Evolutionary conservation across 2,113 vertebrate genomes (phyloP).

Genomic region (Corydoras maculifer): DNA sequence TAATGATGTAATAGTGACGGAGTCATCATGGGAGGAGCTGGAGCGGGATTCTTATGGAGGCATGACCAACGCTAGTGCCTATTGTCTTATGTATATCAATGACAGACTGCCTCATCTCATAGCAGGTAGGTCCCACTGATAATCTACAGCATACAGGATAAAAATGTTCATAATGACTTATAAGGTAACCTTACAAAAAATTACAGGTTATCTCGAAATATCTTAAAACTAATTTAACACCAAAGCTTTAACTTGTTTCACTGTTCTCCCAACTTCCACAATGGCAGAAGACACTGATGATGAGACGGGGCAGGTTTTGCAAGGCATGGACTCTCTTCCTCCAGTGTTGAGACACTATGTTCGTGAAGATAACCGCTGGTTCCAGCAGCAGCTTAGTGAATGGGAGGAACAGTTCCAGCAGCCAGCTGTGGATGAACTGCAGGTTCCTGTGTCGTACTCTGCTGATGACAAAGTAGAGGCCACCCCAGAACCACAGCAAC

Average conservation of each 20-base stretch:
- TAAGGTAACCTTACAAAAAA: no score
- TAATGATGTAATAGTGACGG: slow-evolving; percentile 85
- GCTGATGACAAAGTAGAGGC: slow-evolving; percentile 35
- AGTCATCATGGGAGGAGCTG: slow-evolving; percentile 91
- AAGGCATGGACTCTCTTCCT: slow-evolving; percentile 73
- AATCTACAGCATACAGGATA: no score
- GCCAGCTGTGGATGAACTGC: slow-evolving; percentile 69
- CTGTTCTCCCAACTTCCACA: not conserved
- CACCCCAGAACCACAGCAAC: slow-evolving; percentile 43
- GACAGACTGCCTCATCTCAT: slow-evolving; percentile 61
- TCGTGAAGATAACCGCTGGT: slow-evolving; percentile 83
- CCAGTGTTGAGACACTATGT: slow-evolving; percentile 74
- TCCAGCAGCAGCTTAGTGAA: slow-evolving; percentile 85
- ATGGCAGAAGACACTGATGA: slow-evolving; percentile 52
- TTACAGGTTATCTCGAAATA: no score
- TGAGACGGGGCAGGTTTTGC: slow-evolving; percentile 65
- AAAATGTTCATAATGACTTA: no score
- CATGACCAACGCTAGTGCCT: slow-evolving; percentile 87
- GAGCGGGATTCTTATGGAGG: slow-evolving; percentile 89
- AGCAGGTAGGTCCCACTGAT: slow-evolving; percentile 63
- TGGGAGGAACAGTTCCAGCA: slow-evolving; percentile 89
- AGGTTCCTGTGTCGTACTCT: slow-evolving; percentile 29
- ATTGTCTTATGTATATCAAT: slow-evolving; percentile 94
- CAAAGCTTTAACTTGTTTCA: no score
- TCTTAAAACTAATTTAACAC: no score